Evolutionary conservation across 2,797 vertebrate species (phyloP), one percentile per base, ranked within the genome.

Genomic region (Spatula clypeata): DNA sequence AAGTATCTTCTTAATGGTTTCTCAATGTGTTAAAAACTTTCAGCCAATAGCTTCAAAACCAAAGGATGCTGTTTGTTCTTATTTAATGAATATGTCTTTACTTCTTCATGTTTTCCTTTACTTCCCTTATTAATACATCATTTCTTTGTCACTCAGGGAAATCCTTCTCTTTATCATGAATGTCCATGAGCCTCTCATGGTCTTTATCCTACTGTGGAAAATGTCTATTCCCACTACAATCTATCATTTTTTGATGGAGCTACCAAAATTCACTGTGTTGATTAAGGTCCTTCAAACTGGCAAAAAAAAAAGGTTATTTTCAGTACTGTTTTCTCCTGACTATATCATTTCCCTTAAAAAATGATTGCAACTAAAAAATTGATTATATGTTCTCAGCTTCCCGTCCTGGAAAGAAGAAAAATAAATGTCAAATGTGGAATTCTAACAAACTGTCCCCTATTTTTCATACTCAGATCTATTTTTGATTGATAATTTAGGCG

Each of bases 321-420:
- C 29, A 79, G 21, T 58, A 66, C 21, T 62, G 24, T 21, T 90
- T 20, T 83, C 72, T 86, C 38, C 29, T 2, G 1, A 86, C 21
- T 45, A 47, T 79, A 80, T 36, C 44, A 3, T 72, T 86, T 81
- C 24, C 42, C 13, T 18, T 69, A 61, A 53, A 88, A 67, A 6
- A 27, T 58, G 49, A 83, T 51, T 79, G 45, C 54, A 90, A 69
- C 21, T 72, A 73, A 88, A 91, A 91, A 85, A 93, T 8, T 80
- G 66, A 86, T 91, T 82, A 42, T 1, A 0, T 47, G 12, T 21
- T 77, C 29, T 83, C 29, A 47, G 7, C 40, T 93, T 66, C 6
- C 26, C 91, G 24, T 19, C 40, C n/a, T 58, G 73, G 79, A 55
- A 38, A 86, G 36, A 82, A 88, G 8, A 34, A 75, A 91, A 69